Conservation (phyloP, 2,888 invertebrate genomes). For the Agapostemon virescens region DNA sequence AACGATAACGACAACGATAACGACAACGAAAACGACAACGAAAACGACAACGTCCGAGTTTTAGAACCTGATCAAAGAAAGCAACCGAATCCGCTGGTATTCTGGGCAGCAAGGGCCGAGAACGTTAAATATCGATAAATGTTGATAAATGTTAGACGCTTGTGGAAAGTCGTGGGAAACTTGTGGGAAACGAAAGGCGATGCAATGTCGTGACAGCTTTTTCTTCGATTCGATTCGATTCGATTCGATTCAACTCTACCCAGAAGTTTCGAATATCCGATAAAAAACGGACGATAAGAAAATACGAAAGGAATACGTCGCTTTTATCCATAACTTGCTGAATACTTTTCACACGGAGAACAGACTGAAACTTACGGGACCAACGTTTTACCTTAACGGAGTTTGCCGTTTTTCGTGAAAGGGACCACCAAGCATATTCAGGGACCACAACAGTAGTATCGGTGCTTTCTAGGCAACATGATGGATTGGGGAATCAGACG, state of each 20-base stretch:
- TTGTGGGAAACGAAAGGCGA: no score
- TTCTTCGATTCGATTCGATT: background rate
- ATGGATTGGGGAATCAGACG: slow-evolving; percentile 89
- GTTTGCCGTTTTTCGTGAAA: slow-evolving; percentile 8
- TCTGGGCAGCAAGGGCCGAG: background rate
- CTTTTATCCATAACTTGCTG: background rate
- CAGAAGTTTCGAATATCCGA: background rate
- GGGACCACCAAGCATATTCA: slow-evolving; percentile 28
- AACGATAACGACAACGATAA: background rate
- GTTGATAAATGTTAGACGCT: background rate
- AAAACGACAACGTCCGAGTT: background rate
- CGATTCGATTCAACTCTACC: background rate
- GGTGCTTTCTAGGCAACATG: slow-evolving; percentile 80
- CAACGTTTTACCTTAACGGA: slow-evolving; percentile 25
- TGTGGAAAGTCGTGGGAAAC: background rate
- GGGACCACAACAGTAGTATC: slow-evolving; percentile 26
- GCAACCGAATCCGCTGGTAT: background rate
- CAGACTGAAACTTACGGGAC: slow-evolving; percentile 23
- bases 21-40: background rate
- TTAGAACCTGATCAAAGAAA: background rate
- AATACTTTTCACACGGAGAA: background rate
- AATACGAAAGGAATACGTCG: background rate
- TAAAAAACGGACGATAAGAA: background rate
- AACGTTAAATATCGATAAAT: background rate
- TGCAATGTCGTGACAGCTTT: background rate